Percentiles rank a stretch among this genome's conserved stretches.
phyloP scores from a whole-genome alignment of 2,888 invertebrate species.

The Dynastes tityus region DNA sequence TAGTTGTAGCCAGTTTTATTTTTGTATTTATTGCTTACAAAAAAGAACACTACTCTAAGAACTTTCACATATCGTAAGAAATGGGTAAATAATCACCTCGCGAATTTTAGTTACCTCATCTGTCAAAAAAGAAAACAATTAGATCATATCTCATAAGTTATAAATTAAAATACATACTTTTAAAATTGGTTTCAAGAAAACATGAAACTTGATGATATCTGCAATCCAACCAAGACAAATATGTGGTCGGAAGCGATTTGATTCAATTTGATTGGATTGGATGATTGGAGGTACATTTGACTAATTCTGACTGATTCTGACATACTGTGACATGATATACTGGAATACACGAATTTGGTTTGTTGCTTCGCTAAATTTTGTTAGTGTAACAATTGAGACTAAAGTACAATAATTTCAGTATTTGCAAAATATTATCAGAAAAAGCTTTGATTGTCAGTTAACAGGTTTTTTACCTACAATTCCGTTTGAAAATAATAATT shows the following conservation, averaged over 20 bases:
- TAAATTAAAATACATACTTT: background rate
- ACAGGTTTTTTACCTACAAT: background rate
- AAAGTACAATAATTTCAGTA: background rate
- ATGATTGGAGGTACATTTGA: no score
- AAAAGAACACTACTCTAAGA: background rate
- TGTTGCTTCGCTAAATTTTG: background rate
- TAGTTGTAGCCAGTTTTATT: constrained; percentile 19
- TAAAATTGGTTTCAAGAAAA: background rate
- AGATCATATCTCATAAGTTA: background rate
- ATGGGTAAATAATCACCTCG: background rate
- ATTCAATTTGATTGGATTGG: no score
- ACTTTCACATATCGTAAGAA: background rate
- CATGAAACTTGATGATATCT: background rate
- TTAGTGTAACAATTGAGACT: background rate
- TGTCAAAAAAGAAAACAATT: background rate
- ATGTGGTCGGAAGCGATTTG: no score
- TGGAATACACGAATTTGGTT: background rate
- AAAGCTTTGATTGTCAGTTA: background rate
- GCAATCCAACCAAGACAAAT: no score
- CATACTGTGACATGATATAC: no score
- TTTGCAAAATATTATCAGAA: background rate
- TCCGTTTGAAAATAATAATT: no score
- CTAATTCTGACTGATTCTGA: no score
- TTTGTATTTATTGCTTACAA: background rate
- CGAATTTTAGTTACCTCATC: background rate